Percentiles rank a stretch among this genome's conserved stretches.
phyloP scores from a whole-genome alignment of 2,113 vertebrate species.

The Ailuropoda melanoleuca region DNA sequence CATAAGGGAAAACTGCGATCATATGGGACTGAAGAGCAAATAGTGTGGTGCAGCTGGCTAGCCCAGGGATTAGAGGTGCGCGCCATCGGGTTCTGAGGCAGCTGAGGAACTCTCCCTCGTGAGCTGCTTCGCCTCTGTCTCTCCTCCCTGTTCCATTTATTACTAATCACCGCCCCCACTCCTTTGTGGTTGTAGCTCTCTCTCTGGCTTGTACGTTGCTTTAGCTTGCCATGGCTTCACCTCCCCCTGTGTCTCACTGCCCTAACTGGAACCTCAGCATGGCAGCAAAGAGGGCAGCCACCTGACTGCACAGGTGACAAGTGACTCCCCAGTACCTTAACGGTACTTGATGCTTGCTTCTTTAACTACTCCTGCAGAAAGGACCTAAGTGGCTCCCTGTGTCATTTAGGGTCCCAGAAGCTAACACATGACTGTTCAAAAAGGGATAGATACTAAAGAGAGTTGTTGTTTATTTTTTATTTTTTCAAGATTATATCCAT shows the following conservation, averaged over 20 bases:
- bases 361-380: background rate
- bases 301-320: background rate
- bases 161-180: background rate
- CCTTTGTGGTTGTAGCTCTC: background rate
- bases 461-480: background rate
- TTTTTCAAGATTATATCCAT: no score
- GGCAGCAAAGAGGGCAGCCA: background rate
- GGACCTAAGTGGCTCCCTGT: background rate
- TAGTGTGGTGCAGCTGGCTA: no score
- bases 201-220: background rate
- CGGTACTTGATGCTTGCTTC: accelerated
- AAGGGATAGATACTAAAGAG: background rate
- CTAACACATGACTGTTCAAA: background rate
- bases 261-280: background rate
- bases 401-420: background rate
- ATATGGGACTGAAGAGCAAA: background rate
- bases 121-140: background rate
- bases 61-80: background rate
- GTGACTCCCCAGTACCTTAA: background rate
- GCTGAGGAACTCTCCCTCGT: background rate
- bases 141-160: background rate
- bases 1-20: background rate
- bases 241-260: background rate
- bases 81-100: accelerated
- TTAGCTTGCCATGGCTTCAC: background rate